Evolutionary conservation across 2,113 vertebrate genomes (phyloP), one percentile per base, ranked within the genome.

Genomic region (Trichechus manatus): DNA sequence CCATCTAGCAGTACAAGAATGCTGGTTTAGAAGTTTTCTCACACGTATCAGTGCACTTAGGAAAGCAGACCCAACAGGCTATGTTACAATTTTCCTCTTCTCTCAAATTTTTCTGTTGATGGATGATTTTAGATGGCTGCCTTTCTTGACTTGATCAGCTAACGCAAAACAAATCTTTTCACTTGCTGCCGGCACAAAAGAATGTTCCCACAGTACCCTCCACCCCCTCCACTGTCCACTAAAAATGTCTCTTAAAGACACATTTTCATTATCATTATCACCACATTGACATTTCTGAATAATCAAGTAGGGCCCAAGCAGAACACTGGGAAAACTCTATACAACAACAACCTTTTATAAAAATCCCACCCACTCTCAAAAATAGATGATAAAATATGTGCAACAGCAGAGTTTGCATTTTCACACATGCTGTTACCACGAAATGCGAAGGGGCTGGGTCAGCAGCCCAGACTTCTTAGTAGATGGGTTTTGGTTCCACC

Each of bases 151-250:
- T 33, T 0, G 0, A 90, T 2, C 75, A 83, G 77, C 91, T 92
- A 75, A 9, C 20, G 74, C 68, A 96, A 97, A 97, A 96, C 97
- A 97, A 98, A 96, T 88, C 64, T 91, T 88, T 96, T 97, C 14
- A 9, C 79, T 66, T 3, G n/a, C 90, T 78, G 86, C 61, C 29
- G 10, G 1, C 81, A 78, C 90, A 15, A 64, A 97, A 84, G 87
- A 97, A 98, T 89, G 94, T 98, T 98, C 98, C 97, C 98, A 98
- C 97, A 97, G 95, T 29, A 39, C 83, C 74, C 89, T 87, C 89
- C 9, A 8, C 36, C 94, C 44, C 50, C 87, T 95, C 80, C 68
- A 80, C 8, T 93, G 87, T 85, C 80, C 17, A 29, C 75, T 59
- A 11, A 89, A 56, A 83, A 92, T 29, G 64, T 85, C 93, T 88